A percentile compares a stretch with the other conserved stretches of the same genome.
These are phyloP conservation scores for Ditula angustiorana DNA, from an alignment of 2,888 invertebrate species.

Conservation along the genomic window DNA sequence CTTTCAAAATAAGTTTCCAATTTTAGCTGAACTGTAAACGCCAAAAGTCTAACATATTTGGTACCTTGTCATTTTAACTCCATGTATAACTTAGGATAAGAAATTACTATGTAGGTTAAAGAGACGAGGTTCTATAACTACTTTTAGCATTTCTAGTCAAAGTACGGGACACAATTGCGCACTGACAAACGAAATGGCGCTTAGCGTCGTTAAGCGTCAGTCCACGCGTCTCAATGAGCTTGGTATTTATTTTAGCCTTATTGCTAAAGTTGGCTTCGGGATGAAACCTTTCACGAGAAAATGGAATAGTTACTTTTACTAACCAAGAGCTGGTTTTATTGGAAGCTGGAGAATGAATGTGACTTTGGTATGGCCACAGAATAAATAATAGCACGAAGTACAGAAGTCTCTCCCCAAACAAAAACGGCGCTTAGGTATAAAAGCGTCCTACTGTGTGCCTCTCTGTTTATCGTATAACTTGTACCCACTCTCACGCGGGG, in stretches of 20 bases:
- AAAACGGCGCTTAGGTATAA: too few relatives aligned
- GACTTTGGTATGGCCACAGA: too few relatives aligned
- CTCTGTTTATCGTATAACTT: too few relatives aligned
- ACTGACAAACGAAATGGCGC: not conserved
- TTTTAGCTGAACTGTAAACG: not conserved
- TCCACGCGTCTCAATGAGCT: not conserved
- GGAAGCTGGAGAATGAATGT: not conserved
- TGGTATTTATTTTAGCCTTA: not conserved
- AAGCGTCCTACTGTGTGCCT: too few relatives aligned
- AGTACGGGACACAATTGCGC: not conserved
- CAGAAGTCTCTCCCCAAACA: too few relatives aligned
- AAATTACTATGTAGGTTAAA: not conserved
- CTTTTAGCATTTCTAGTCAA: too few relatives aligned
- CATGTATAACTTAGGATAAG: not conserved
- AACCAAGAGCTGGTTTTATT: not conserved
- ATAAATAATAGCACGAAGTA: not conserved
- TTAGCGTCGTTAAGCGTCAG: not conserved
- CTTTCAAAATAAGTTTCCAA: not conserved
- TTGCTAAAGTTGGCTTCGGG: not conserved
- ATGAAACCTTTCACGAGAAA: not conserved
- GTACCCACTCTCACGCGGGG: too few relatives aligned
- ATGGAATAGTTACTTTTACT: not conserved
- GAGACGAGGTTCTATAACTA: not conserved
- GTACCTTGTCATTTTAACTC: not conserved
- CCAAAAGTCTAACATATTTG: not conserved